phyloP scores from a whole-genome alignment of 2,797 vertebrate species.

The Telmatherina bonti region DNA sequence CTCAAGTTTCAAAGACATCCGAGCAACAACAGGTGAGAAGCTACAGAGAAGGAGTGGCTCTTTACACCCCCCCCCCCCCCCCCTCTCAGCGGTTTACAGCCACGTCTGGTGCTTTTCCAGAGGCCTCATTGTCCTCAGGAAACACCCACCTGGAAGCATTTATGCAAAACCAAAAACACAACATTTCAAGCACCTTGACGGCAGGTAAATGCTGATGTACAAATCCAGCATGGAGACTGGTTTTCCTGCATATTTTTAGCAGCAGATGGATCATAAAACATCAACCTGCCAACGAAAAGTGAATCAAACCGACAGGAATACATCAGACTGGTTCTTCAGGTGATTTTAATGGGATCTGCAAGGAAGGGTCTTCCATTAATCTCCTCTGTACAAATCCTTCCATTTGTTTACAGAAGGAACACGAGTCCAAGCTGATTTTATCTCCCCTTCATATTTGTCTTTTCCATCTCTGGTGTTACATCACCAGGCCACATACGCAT shows the following conservation, averaged over 20 bases:
- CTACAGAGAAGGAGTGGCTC: neutral
- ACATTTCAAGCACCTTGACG: neutral
- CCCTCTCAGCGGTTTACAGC: slow-evolving; percentile 11
- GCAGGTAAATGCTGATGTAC: neutral
- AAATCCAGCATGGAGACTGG: neutral
- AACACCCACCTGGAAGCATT: slow-evolving; percentile 21
- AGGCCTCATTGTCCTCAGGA: slow-evolving; percentile 11
- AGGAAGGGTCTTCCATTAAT: too few relatives aligned
- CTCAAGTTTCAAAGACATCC: slow-evolving; percentile 46
- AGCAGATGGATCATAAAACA: too few relatives aligned
- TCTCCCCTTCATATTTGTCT: too few relatives aligned
- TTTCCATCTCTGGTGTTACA: too few relatives aligned
- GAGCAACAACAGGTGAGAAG: slow-evolving; percentile 55
- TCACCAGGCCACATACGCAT: too few relatives aligned
- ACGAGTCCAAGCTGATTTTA: too few relatives aligned
- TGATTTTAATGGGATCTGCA: neutral
- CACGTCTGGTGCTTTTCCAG: slow-evolving; percentile 1
- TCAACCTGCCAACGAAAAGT: too few relatives aligned
- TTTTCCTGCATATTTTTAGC: too few relatives aligned
- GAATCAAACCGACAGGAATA: too few relatives aligned
- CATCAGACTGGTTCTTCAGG: too few relatives aligned
- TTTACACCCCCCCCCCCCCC: slow-evolving; percentile 30
- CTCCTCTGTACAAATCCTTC: too few relatives aligned
- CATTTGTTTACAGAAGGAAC: too few relatives aligned
- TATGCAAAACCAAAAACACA: slow-evolving; percentile 2